These are phyloP conservation scores for Drosophila pullipes DNA, from an alignment of 2,888 invertebrate species.

Conservation along the genomic window DNA sequence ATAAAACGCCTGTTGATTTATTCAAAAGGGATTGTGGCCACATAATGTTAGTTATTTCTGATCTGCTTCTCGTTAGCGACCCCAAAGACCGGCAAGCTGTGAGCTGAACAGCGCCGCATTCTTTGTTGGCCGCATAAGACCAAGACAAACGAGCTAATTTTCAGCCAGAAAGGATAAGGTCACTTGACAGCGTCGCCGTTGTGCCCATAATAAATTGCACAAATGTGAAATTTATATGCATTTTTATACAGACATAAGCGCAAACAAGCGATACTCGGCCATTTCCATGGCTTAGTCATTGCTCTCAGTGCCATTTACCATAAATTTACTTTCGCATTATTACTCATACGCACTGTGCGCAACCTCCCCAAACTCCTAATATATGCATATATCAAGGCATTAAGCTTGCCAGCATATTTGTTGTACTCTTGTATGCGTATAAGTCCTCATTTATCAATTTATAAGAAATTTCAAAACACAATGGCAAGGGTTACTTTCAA, in stretches of 20 bases:
- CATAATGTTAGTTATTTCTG: conserved; percentile 56
- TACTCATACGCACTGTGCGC: conserved; percentile 72
- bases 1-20: conserved; percentile 72
- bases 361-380: neutral
- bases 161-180: conserved; percentile 40
- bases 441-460: conserved; percentile 53
- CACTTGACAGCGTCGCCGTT: conserved; percentile 38
- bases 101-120: conserved; percentile 13
- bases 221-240: conserved; percentile 74
- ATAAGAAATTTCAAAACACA: conserved; percentile 7
- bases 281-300: conserved; percentile 16
- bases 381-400: conserved; percentile 68
- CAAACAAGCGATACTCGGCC: conserved; percentile 37
- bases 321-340: conserved; percentile 74
- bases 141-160: conserved; percentile 80
- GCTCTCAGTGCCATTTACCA: conserved; percentile 49
- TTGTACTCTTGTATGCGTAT: conserved; percentile 37
- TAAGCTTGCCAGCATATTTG: conserved; percentile 54
- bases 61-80: conserved; percentile 54
- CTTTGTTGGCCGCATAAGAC: conserved; percentile 44
- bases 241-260: conserved; percentile 73
- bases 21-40: conserved; percentile 65
- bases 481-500: neutral
- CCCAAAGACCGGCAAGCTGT: conserved; percentile 35
- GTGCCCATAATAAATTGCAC: conserved; percentile 66